Evolutionary conservation across 1,140 invertebrate genomes (phyloP).

Genomic region (Drosophila jambulina): DNA sequence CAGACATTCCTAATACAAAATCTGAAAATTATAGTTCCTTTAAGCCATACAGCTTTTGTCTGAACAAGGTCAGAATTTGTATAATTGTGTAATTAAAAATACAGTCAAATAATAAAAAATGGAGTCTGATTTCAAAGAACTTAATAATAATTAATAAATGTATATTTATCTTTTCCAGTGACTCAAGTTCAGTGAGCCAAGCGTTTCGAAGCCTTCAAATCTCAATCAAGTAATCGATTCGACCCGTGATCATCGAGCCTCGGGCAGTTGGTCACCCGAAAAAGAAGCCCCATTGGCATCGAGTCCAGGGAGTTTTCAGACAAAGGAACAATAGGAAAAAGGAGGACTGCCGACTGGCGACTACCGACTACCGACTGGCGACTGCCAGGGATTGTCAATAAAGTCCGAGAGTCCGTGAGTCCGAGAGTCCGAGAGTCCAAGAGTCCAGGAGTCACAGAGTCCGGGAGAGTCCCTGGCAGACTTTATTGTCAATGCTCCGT

Average conservation of each 20-base stretch:
- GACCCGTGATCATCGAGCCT: neutral
- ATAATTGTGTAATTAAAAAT: too few relatives aligned
- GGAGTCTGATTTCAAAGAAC: neutral
- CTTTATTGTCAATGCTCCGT: constrained; percentile 75
- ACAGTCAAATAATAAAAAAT: too few relatives aligned
- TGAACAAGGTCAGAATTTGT: too few relatives aligned
- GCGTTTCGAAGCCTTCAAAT: neutral
- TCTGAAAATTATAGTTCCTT: too few relatives aligned
- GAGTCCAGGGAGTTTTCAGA: constrained; percentile 9
- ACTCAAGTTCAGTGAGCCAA: neutral
- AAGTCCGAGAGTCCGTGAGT: neutral
- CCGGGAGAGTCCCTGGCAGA: constrained; percentile 1
- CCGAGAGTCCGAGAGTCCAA: neutral
- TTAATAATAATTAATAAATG: neutral
- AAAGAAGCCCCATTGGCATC: neutral
- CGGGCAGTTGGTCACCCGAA: neutral
- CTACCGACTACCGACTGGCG: neutral
- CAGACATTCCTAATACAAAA: too few relatives aligned
- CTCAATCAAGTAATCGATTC: constrained; percentile 23
- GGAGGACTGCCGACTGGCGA: neutral
- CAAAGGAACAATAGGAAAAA: constrained; percentile 41
- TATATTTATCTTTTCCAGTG: too few relatives aligned
- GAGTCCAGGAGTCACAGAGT: neutral
- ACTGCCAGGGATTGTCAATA: constrained; percentile 19
- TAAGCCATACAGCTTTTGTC: too few relatives aligned